Evolutionary conservation across 2,888 invertebrate species (phyloP).

Genomic region (Himalopsyche anomala): DNA sequence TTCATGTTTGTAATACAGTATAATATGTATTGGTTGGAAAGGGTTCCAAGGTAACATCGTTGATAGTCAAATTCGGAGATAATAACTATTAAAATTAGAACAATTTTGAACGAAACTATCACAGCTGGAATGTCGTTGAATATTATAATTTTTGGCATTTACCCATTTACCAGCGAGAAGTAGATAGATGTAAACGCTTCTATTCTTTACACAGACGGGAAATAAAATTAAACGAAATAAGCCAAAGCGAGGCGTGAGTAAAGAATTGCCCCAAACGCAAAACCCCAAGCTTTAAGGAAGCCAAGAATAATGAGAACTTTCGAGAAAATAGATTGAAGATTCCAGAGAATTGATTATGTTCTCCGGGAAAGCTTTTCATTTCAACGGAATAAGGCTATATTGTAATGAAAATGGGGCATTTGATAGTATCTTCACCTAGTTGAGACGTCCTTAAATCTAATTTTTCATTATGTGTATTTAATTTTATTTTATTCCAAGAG

Average conservation of each 20-base stretch:
- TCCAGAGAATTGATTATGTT: slow-evolving; percentile 37
- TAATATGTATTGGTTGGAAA: no score
- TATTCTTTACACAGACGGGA: slow-evolving; percentile 53
- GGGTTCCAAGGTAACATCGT: no score
- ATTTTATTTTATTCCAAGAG: no score
- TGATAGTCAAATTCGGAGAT: no score
- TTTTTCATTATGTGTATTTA: background rate
- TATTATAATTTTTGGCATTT: background rate
- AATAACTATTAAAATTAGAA: no score
- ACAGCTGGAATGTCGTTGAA: background rate
- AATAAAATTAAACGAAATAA: slow-evolving; percentile 62
- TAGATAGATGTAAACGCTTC: slow-evolving; percentile 44
- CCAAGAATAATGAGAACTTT: slow-evolving; percentile 57
- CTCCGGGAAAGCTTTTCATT: slow-evolving; percentile 42
- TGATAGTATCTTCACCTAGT: slow-evolving; percentile 34
- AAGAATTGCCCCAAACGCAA: slow-evolving; percentile 58
- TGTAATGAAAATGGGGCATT: slow-evolving; percentile 40
- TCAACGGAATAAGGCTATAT: slow-evolving; percentile 43
- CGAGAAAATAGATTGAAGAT: slow-evolving; percentile 62
- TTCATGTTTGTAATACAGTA: no score
- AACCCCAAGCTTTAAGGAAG: slow-evolving; percentile 57
- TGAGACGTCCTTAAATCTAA: background rate
- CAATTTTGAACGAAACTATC: no score
- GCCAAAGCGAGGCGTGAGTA: slow-evolving; percentile 54
- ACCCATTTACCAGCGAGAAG: slow-evolving; percentile 8